These are phyloP conservation scores for Melanotaenia pygmaea DNA, from an alignment of 2,797 vertebrate species.

Conservation along the genomic window DNA sequence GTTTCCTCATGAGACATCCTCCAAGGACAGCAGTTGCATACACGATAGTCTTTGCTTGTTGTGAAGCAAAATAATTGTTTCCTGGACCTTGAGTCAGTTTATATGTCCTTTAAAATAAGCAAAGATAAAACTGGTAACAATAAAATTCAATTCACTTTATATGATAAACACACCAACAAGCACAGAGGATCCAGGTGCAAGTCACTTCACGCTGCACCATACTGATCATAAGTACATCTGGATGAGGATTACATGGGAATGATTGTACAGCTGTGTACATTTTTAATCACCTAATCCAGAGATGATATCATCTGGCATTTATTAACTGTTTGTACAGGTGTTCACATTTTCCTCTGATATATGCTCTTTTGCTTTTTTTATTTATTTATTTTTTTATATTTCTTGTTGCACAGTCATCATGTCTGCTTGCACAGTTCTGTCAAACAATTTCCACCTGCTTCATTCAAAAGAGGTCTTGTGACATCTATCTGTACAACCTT, in stretches of 20 bases:
- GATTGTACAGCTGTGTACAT: slow-evolving; percentile 1
- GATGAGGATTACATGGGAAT: not conserved
- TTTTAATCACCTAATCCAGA: slow-evolving; percentile 14
- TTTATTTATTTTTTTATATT: not conserved
- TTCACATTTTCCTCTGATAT: slow-evolving; percentile 10
- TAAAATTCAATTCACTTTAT: slow-evolving; percentile 41
- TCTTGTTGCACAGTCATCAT: not conserved
- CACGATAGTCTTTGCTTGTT: slow-evolving; percentile 54
- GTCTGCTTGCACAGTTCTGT: not conserved
- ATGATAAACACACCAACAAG: slow-evolving; percentile 22
- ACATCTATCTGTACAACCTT: slow-evolving; percentile 19
- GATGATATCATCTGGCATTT: slow-evolving; percentile 6
- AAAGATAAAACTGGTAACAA: slow-evolving; percentile 40
- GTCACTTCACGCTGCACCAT: slow-evolving; percentile 10
- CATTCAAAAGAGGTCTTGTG: slow-evolving; percentile 23
- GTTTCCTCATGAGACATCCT: slow-evolving; percentile 53
- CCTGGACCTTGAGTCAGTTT: slow-evolving; percentile 70
- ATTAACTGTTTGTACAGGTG: slow-evolving; percentile 16
- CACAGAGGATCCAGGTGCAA: slow-evolving; percentile 43
- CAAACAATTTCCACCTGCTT: slow-evolving; percentile 23
- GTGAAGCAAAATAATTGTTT: slow-evolving; percentile 68
- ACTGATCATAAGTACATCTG: slow-evolving; percentile 19
- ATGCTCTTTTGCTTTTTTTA: not conserved
- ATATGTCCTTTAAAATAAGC: slow-evolving; percentile 57
- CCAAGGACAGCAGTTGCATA: slow-evolving; percentile 36